These are phyloP conservation scores for Nestor notabilis DNA, from an alignment of 2,113 vertebrate genomes.

Conservation along the genomic window DNA sequence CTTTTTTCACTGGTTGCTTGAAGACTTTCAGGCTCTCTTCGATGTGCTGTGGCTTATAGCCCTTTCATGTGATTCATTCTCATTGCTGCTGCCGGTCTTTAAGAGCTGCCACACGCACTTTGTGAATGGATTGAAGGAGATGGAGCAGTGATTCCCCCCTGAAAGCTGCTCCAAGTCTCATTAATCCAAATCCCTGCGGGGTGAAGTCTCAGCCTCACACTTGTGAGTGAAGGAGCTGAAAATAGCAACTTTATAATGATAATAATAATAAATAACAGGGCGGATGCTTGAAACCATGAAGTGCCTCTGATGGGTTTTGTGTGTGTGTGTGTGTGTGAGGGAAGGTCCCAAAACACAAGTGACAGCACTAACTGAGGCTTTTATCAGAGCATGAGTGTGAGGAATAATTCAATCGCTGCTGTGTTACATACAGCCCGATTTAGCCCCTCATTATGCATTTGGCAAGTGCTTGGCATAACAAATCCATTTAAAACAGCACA, in stretches of 20 bases:
- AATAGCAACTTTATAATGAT: slow-evolving; percentile 29
- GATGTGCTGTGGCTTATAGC: not conserved
- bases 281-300: not conserved
- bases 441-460: slow-evolving; percentile 33
- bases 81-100: not conserved
- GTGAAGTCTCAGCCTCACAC: not conserved
- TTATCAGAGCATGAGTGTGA: not conserved
- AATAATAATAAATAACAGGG: slow-evolving; percentile 38
- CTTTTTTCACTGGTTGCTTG: not conserved
- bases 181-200: slow-evolving; percentile 22
- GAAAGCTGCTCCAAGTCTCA: slow-evolving; percentile 52
- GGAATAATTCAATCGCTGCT: slow-evolving; percentile 37
- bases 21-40: slow-evolving; percentile 8
- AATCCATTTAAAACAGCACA: slow-evolving; percentile 37
- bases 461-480: slow-evolving; percentile 48
- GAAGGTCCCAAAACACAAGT: slow-evolving; percentile 28
- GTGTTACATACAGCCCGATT: not conserved
- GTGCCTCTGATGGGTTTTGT: not conserved
- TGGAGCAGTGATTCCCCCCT: not conserved
- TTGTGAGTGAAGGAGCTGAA: not conserved
- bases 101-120: slow-evolving; percentile 27
- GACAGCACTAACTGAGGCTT: slow-evolving; percentile 14
- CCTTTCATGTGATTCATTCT: slow-evolving; percentile 43
- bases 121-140: slow-evolving; percentile 55
- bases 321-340: not conserved